Conservation (phyloP, 1,140 invertebrate genomes). For the Rhysida immarginata region DNA sequence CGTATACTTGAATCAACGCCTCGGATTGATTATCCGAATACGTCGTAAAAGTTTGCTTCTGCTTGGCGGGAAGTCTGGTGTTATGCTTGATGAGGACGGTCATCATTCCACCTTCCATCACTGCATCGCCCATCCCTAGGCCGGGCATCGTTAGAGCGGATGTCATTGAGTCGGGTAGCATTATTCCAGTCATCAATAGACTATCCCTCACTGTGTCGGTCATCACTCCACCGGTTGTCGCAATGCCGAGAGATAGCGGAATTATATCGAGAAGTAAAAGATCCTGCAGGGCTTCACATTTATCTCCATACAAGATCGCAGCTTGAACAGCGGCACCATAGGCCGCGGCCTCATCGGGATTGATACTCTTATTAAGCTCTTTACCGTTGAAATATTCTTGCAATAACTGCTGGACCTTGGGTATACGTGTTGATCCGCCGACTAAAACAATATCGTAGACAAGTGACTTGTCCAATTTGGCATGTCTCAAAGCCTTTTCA, state of each 20-base stretch:
- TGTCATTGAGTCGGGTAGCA: no score
- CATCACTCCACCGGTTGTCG: constrained; percentile 49
- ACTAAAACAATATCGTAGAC: constrained; percentile 28
- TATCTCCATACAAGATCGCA: constrained; percentile 86
- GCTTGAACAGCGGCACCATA: constrained; percentile 42
- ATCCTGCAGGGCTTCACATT: constrained; percentile 43
- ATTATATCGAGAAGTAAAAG: constrained; percentile 50
- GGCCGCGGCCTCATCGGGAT: constrained; percentile 39
- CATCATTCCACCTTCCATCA: no score
- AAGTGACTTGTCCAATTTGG: constrained; percentile 26
- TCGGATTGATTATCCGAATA: constrained; percentile 57
- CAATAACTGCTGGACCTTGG: constrained; percentile 18
- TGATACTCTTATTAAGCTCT: constrained; percentile 48
- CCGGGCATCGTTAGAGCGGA: constrained; percentile 32
- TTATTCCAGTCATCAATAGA: no score
- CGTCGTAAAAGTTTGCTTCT: constrained; percentile 47
- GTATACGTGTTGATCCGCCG: constrained; percentile 29
- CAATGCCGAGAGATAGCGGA: constrained; percentile 46
- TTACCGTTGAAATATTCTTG: constrained; percentile 7
- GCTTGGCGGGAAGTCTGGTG: constrained; percentile 47
- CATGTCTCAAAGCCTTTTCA: constrained; percentile 29
- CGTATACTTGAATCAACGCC: constrained; percentile 57
- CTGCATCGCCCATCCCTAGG: constrained; percentile 28
- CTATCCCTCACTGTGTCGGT: no score
- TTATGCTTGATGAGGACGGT: constrained; percentile 47